Evolutionary conservation across 2,113 vertebrate species (phyloP).

Genomic region (Danio rerio): DNA sequence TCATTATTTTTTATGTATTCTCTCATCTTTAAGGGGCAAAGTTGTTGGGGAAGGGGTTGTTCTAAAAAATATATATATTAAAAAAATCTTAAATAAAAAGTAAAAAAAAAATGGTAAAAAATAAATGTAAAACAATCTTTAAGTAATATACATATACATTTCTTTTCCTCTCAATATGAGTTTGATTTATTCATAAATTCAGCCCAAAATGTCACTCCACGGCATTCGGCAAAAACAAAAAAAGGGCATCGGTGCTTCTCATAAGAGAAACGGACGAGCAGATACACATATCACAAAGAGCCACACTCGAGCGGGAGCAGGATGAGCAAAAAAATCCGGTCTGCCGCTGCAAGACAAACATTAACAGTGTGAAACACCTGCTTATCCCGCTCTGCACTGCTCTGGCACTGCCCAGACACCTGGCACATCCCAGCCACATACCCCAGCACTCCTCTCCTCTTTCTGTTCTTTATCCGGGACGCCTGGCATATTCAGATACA

Average conservation of each 20-base stretch:
- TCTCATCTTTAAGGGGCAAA: too few species aligned
- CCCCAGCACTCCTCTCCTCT: slow-evolving; percentile 31
- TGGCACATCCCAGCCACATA: slow-evolving; percentile 49
- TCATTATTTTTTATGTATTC: too few species aligned
- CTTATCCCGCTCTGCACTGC: slow-evolving; percentile 10
- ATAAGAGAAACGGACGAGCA: slow-evolving; percentile 14
- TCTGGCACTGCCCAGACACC: slow-evolving; percentile 55
- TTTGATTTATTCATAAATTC: too few species aligned
- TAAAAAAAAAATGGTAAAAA: too few species aligned
- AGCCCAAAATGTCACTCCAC: too few species aligned
- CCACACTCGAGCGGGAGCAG: background rate
- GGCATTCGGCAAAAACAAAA: background rate
- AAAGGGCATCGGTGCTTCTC: slow-evolving; percentile 33
- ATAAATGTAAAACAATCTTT: too few species aligned
- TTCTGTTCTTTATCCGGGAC: slow-evolving; percentile 75
- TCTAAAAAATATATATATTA: too few species aligned
- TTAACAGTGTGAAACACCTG: slow-evolving; percentile 56
- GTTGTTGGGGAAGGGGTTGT: too few species aligned
- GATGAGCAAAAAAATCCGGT: slow-evolving; percentile 36
- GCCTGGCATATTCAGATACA: slow-evolving; percentile 86
- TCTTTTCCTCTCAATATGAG: too few species aligned
- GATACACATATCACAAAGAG: background rate
- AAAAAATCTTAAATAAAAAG: too few species aligned
- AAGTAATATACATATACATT: too few species aligned
- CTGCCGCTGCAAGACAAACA: slow-evolving; percentile 43